Percentiles rank a stretch among this genome's conserved stretches.
These are phyloP conservation scores for Babylonia areolata DNA, from an alignment of 1,140 invertebrate genomes.

Conservation along the genomic window DNA sequence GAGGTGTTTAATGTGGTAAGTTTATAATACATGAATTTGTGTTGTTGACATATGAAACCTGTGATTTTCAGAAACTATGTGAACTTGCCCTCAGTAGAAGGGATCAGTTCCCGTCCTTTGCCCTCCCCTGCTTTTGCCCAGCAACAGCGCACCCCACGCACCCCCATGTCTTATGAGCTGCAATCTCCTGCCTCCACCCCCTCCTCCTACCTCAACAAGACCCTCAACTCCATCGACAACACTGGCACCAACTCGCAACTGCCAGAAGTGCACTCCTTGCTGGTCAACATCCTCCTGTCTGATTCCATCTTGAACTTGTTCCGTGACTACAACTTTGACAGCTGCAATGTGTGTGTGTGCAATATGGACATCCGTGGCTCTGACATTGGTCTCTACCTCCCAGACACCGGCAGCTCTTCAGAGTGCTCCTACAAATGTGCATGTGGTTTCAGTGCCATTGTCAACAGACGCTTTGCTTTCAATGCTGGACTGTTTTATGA, in stretches of 20 bases:
- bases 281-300: slow-evolving; percentile 93
- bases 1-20: too few relatives aligned
- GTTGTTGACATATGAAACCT: too few relatives aligned
- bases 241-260: slow-evolving; percentile 70
- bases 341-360: slow-evolving; percentile 97
- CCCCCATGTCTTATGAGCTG: slow-evolving; percentile 80
- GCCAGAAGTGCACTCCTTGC: slow-evolving; percentile 84
- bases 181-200: slow-evolving; percentile 85
- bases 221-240: slow-evolving; percentile 84
- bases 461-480: slow-evolving; percentile 91
- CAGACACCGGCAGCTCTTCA: slow-evolving; percentile 67
- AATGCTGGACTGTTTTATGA: slow-evolving; percentile 96
- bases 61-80: slow-evolving; percentile 65
- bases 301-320: slow-evolving; percentile 95
- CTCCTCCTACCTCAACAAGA: slow-evolving; percentile 87
- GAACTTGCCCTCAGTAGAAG: slow-evolving; percentile 72
- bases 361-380: slow-evolving; percentile 92
- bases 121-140: slow-evolving; percentile 69
- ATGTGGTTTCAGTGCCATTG: slow-evolving; percentile 96
- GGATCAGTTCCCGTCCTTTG: slow-evolving; percentile 37
- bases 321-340: slow-evolving; percentile 98
- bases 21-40: too few relatives aligned
- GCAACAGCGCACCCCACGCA: slow-evolving; percentile 64
- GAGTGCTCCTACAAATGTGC: slow-evolving; percentile 89
- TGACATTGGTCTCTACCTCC: slow-evolving; percentile 91